Conservation (phyloP, 2,888 invertebrate species). For the Malachius bipustulatus region DNA sequence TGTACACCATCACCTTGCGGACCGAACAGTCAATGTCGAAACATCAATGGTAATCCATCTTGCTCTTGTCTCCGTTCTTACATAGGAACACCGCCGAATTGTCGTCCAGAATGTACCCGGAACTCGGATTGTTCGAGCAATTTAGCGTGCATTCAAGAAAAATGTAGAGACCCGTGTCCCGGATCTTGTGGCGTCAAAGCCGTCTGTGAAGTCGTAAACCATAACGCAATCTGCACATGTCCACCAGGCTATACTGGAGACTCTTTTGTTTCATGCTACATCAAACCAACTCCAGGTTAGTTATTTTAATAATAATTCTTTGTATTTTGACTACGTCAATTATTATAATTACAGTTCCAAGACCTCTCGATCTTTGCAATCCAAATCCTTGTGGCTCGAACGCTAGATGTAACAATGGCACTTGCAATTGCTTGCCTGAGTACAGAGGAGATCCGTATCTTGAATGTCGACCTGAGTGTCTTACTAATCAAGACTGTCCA, state of each 20-base stretch:
- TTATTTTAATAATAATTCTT: conserved; percentile 4
- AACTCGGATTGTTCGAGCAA: conserved; percentile 62
- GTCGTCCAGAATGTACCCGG: conserved; percentile 53
- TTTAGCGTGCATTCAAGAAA: conserved; percentile 62
- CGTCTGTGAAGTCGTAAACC: conserved; percentile 62
- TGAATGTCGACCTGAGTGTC: conserved; percentile 61
- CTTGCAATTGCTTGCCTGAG: conserved; percentile 62
- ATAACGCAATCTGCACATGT: conserved; percentile 61
- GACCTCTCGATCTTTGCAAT: conserved; percentile 45
- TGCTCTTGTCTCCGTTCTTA: conserved; percentile 54
- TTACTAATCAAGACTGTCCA: conserved; percentile 57
- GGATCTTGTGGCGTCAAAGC: conserved; percentile 67
- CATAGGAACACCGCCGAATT: conserved; percentile 57
- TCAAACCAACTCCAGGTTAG: conserved; percentile 27
- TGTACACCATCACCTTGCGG: conserved; percentile 40
- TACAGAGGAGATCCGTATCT: conserved; percentile 69
- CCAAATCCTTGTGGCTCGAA: conserved; percentile 66
- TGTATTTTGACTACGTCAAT: no score
- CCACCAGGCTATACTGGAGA: conserved; percentile 55
- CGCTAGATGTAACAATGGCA: conserved; percentile 57
- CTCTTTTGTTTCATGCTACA: conserved; percentile 49
- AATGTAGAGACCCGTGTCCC: conserved; percentile 66
- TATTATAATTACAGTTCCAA: conserved; percentile 34
- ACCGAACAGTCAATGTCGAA: conserved; percentile 44
- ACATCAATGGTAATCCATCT: conserved; percentile 46